Conservation (phyloP, 1,140 invertebrate genomes). For the Tetranychus cinnabarinus region DNA sequence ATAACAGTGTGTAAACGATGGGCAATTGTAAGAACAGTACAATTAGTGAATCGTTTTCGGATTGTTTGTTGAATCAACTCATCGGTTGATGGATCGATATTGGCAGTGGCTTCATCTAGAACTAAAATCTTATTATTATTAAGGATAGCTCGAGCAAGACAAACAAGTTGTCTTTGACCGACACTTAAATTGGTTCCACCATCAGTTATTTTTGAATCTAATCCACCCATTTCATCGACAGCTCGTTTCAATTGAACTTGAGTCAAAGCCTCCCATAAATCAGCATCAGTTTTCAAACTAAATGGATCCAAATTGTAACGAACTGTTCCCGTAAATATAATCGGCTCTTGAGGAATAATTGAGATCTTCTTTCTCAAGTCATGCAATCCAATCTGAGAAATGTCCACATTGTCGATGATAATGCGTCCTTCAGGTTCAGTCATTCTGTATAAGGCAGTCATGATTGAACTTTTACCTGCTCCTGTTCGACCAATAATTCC, state of each 20-base stretch:
- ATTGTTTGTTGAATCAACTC: conserved; percentile 19
- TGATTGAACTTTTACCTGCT: conserved; percentile 21
- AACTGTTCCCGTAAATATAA: conserved; percentile 56
- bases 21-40: conserved; percentile 59
- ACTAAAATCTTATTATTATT: conserved; percentile 20
- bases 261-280: conserved; percentile 46
- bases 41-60: conserved; percentile 30
- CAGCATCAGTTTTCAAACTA: conserved; percentile 37
- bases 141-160: conserved; percentile 29
- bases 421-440: conserved; percentile 17
- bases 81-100: conserved; percentile 21
- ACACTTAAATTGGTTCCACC: conserved; percentile 53
- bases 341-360: conserved; percentile 37
- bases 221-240: conserved; percentile 35
- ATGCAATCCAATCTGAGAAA: conserved; percentile 24
- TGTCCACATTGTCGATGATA: conserved; percentile 24
- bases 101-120: conserved; percentile 26
- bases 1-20: conserved; percentile 26
- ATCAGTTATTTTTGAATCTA: conserved; percentile 42
- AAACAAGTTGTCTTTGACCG: conserved; percentile 52
- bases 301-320: conserved; percentile 72
- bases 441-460: conserved; percentile 24
- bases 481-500: conserved; percentile 26
- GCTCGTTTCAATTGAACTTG: conserved; percentile 45
- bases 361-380: conserved; percentile 25